phyloP scores from a whole-genome alignment of 2,113 vertebrate genomes.

The Laterallus jamaicensis region DNA sequence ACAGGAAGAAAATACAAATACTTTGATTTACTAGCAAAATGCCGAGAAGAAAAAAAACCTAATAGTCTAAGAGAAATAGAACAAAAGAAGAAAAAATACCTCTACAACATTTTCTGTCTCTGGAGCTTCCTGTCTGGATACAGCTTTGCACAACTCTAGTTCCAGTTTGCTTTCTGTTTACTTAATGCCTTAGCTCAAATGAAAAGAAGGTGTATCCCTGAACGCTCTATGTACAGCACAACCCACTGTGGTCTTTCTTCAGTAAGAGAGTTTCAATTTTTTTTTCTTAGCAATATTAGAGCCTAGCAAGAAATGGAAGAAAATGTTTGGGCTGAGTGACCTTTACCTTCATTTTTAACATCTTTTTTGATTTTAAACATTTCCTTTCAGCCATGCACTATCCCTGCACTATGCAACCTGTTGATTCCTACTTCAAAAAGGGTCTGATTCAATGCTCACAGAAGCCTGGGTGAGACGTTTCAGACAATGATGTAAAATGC shows the following conservation, averaged over 20 bases:
- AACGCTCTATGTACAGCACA: rapidly evolving
- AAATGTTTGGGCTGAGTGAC: neutral
- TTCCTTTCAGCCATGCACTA: neutral
- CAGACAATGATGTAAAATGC: neutral
- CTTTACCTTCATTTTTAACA: neutral
- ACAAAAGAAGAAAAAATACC: neutral
- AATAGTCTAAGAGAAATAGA: neutral
- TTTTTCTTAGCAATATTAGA: neutral
- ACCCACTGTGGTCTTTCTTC: neutral
- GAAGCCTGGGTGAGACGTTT: neutral
- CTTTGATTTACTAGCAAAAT: neutral
- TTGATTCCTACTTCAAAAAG: neutral
- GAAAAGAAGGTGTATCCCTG: constrained; percentile 41
- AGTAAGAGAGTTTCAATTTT: neutral
- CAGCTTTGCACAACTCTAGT: neutral
- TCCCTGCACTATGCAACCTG: neutral
- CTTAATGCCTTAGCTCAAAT: neutral
- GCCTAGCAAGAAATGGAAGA: neutral
- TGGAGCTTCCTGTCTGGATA: neutral
- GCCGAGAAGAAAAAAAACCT: neutral
- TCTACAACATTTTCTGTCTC: neutral
- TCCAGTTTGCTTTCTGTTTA: constrained; percentile 22
- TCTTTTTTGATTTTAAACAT: neutral
- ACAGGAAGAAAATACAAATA: neutral
- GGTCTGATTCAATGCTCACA: neutral